Conservation (phyloP, 2,113 vertebrate species). For the Hyla sarda region DNA sequence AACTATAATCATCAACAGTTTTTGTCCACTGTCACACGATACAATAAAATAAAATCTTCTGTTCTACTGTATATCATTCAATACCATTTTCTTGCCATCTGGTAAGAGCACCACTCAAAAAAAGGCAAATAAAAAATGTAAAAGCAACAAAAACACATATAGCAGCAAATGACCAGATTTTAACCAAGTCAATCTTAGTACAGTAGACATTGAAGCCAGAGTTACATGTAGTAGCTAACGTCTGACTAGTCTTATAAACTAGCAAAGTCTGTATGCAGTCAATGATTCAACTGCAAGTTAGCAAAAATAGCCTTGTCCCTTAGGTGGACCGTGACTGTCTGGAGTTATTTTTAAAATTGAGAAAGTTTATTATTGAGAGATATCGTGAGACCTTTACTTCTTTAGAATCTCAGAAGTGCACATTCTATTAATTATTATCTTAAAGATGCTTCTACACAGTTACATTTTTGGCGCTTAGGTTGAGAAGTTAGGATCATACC, state of each 20-base stretch:
- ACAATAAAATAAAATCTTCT: too few species aligned
- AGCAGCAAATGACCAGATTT: background rate
- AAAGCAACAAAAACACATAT: background rate
- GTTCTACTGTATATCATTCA: too few species aligned
- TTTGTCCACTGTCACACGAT: too few species aligned
- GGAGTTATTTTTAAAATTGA: constrained; percentile 38
- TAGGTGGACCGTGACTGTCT: constrained; percentile 46
- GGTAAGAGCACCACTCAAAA: background rate
- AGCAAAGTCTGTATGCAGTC: background rate
- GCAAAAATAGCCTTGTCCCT: constrained; percentile 24
- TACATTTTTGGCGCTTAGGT: background rate
- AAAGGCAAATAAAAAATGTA: background rate
- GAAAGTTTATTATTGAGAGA: constrained; percentile 10
- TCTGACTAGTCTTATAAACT: background rate
- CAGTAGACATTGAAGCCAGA: background rate
- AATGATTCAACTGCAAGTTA: constrained; percentile 42
- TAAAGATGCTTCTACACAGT: background rate
- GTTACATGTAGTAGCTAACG: background rate
- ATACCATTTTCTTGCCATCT: too few species aligned
- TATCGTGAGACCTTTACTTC: background rate
- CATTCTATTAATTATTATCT: background rate
- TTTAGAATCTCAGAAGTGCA: background rate
- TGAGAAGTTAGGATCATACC: background rate
- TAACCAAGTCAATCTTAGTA: background rate
- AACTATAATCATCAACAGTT: too few species aligned